phyloP scores from a whole-genome alignment of 2,797 vertebrate species.

The Sebastes goodei region DNA sequence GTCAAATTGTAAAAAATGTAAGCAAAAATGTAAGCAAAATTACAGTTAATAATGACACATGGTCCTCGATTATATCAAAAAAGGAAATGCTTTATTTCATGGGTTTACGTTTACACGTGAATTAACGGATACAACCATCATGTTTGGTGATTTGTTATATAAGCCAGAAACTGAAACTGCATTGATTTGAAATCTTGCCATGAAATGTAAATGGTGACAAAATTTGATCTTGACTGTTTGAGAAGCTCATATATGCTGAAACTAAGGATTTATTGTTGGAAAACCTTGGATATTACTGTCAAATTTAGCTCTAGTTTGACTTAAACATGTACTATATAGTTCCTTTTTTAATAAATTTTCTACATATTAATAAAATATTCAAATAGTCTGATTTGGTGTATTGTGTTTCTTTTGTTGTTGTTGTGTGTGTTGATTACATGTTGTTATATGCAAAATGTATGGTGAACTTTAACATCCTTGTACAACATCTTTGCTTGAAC shows the following conservation, averaged over 20 bases:
- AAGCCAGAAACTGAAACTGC: constrained; percentile 41
- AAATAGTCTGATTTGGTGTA: constrained; percentile 68
- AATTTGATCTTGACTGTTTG: constrained; percentile 75
- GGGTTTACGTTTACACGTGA: constrained; percentile 29
- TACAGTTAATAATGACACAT: constrained; percentile 3
- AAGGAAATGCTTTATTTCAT: constrained; percentile 25
- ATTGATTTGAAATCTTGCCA: constrained; percentile 59
- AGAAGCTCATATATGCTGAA: constrained; percentile 72
- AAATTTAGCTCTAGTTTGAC: constrained; percentile 94
- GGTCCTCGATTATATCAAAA: neutral
- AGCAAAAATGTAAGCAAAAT: neutral
- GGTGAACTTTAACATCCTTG: neutral
- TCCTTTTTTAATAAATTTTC: constrained; percentile 99
- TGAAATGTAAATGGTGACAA: constrained; percentile 74
- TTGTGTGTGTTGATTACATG: neutral
- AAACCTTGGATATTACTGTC: constrained; percentile 81
- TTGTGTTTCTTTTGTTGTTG: constrained; percentile 13
- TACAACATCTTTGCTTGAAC: neutral
- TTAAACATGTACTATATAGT: constrained; percentile 97
- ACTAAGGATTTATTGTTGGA: constrained; percentile 74
- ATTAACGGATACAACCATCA: constrained; percentile 15
- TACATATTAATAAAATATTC: constrained; percentile 99
- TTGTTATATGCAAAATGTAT: neutral
- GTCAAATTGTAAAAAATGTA: neutral
- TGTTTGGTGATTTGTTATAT: constrained; percentile 37